Evolutionary conservation across 1,140 invertebrate species (phyloP).

Genomic region (Tenebrio molitor): DNA sequence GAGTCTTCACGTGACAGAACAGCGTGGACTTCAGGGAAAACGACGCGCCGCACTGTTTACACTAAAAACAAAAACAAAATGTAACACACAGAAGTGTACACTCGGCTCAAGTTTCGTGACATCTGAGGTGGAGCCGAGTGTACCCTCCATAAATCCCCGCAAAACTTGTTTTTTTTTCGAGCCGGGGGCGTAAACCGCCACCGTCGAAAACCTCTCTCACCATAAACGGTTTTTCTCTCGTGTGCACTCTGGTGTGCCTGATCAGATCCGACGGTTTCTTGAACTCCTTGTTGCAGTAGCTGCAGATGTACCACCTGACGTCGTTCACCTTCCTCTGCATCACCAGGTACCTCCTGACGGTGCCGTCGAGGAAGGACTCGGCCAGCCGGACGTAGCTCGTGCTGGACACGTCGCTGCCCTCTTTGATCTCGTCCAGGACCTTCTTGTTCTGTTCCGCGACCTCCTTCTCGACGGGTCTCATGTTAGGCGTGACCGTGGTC

Average conservation of each 20-base stretch:
- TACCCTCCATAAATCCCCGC: no score
- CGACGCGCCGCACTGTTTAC: slow-evolving; percentile 54
- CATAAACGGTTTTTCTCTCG: slow-evolving; percentile 63
- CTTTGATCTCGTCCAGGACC: neutral
- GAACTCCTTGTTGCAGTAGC: slow-evolving; percentile 62
- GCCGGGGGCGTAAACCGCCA: no score
- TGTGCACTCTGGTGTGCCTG: slow-evolving; percentile 64
- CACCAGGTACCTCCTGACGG: slow-evolving; percentile 56
- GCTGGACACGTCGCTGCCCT: neutral
- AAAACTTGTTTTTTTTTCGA: no score
- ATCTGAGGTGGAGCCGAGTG: no score
- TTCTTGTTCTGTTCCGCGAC: neutral
- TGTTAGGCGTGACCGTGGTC: neutral
- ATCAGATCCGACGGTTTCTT: slow-evolving; percentile 66
- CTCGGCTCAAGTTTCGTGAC: no score
- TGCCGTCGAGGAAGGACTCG: slow-evolving; percentile 53
- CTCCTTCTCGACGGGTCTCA: neutral
- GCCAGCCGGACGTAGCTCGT: slow-evolving; percentile 46
- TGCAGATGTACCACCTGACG: slow-evolving; percentile 61
- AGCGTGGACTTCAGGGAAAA: slow-evolving; percentile 62
- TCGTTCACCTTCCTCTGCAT: slow-evolving; percentile 60
- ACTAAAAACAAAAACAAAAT: slow-evolving; percentile 54
- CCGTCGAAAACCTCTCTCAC: no score
- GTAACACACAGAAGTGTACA: no score
- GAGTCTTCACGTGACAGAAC: slow-evolving; percentile 57